Evolutionary conservation across 2,888 invertebrate genomes (phyloP).

Genomic region (Cantharis flavilabris): DNA sequence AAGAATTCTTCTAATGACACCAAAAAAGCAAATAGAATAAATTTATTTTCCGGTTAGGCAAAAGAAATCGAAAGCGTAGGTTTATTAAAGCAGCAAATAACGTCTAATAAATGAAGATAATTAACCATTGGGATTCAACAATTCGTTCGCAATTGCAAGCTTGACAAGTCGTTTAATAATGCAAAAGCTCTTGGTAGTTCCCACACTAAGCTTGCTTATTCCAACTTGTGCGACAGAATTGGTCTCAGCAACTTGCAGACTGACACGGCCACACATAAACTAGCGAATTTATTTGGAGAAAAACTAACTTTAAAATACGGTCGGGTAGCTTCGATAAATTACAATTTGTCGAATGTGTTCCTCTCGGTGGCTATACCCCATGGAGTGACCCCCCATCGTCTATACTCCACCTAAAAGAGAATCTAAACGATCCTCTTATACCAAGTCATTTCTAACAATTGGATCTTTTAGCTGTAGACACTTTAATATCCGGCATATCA

Average conservation of each 20-base stretch:
- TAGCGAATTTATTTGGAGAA: slow-evolving; percentile 50
- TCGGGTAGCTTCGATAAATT: slow-evolving; percentile 51
- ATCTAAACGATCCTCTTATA: slow-evolving; percentile 34
- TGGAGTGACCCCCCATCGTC: slow-evolving; percentile 49
- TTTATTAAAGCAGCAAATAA: slow-evolving; percentile 23
- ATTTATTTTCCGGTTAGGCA: slow-evolving; percentile 14
- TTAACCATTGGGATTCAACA: slow-evolving; percentile 27
- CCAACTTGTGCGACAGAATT: slow-evolving; percentile 27
- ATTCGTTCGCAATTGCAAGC: slow-evolving; percentile 29
- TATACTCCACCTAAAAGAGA: slow-evolving; percentile 46
- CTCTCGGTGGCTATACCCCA: slow-evolving; percentile 51
- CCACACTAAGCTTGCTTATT: slow-evolving; percentile 29
- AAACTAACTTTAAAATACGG: slow-evolving; percentile 45
- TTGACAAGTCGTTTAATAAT: slow-evolving; percentile 32
- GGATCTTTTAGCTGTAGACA: slow-evolving; percentile 47
- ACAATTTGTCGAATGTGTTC: slow-evolving; percentile 55
- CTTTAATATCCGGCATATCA: slow-evolving; percentile 50
- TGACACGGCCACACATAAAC: slow-evolving; percentile 53
- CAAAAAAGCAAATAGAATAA: slow-evolving; percentile 12
- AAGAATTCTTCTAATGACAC: neutral
- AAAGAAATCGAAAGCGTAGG: slow-evolving; percentile 14
- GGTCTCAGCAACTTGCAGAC: slow-evolving; percentile 24
- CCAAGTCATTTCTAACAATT: slow-evolving; percentile 44
- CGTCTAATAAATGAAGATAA: slow-evolving; percentile 30
- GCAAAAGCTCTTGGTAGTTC: slow-evolving; percentile 23